Conservation (phyloP, 2,888 invertebrate genomes). For the Helleia helle region DNA sequence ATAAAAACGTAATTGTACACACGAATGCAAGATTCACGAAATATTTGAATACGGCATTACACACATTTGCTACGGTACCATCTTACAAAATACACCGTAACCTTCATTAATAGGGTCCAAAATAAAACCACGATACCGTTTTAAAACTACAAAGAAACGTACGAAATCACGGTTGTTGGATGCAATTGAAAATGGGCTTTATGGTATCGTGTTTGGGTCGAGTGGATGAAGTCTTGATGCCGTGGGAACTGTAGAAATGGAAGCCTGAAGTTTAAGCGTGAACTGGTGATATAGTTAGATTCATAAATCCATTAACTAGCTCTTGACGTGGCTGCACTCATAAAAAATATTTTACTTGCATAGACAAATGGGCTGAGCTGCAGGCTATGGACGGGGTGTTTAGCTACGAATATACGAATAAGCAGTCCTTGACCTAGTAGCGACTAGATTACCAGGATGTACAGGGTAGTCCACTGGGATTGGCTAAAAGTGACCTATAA, state of each 20-base stretch:
- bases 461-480: too few relatives aligned
- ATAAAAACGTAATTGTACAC: constrained; percentile 59
- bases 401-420: too few relatives aligned
- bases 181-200: neutral
- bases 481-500: too few relatives aligned
- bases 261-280: constrained; percentile 45
- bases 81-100: constrained; percentile 20
- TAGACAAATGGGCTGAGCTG: too few relatives aligned
- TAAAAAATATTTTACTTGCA: too few relatives aligned
- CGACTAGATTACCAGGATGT: too few relatives aligned
- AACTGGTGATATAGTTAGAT: constrained; percentile 44
- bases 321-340: too few relatives aligned
- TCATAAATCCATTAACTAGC: too few relatives aligned
- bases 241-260: constrained; percentile 60
- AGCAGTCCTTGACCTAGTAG: too few relatives aligned
- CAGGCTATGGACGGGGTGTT: too few relatives aligned
- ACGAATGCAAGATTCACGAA: constrained; percentile 60
- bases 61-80: constrained; percentile 35
- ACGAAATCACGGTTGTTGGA: constrained; percentile 26
- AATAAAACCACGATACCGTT: constrained; percentile 22
- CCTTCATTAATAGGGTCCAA: constrained; percentile 11
- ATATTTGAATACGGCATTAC: constrained; percentile 52
- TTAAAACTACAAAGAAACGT: constrained; percentile 38
- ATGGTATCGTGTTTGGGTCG: constrained; percentile 26
- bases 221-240: constrained; percentile 29